These are phyloP conservation scores for Eupithecia vulgata DNA, from an alignment of 2,888 invertebrate species.

Conservation along the genomic window DNA sequence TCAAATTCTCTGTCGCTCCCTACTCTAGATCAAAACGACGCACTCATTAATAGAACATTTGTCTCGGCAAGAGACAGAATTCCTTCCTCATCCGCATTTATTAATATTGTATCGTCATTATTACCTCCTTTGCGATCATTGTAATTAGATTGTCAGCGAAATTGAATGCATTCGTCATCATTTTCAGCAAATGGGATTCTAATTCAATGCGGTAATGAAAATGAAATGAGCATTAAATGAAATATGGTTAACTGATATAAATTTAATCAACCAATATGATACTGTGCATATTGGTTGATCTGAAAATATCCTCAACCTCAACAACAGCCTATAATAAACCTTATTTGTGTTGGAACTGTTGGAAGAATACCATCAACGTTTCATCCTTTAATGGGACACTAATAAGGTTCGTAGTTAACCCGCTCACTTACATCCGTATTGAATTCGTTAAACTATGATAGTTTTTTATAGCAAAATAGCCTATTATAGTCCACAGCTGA, in stretches of 20 bases:
- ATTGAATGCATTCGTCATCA: conserved; percentile 48
- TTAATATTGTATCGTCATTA: conserved; percentile 72
- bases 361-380: too few relatives aligned
- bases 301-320: too few relatives aligned
- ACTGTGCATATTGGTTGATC: neutral
- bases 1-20: conserved; percentile 25
- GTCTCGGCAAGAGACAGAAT: conserved; percentile 74
- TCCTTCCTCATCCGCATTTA: conserved; percentile 73
- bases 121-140: conserved; percentile 61
- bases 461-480: too few relatives aligned
- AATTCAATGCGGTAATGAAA: conserved; percentile 2
- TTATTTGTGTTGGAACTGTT: too few relatives aligned
- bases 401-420: too few relatives aligned
- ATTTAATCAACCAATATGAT: neutral
- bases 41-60: conserved; percentile 80
- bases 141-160: conserved; percentile 60
- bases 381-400: too few relatives aligned
- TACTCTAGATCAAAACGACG: conserved; percentile 56
- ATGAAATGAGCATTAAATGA: neutral
- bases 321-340: too few relatives aligned
- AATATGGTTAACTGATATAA: neutral
- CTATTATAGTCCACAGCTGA: too few relatives aligned
- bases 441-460: too few relatives aligned
- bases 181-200: conserved; percentile 27
- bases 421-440: too few relatives aligned